Evolutionary conservation across 2,888 invertebrate genomes (phyloP), one percentile per base, ranked within the genome.

Genomic region (Byasa hedistus): DNA sequence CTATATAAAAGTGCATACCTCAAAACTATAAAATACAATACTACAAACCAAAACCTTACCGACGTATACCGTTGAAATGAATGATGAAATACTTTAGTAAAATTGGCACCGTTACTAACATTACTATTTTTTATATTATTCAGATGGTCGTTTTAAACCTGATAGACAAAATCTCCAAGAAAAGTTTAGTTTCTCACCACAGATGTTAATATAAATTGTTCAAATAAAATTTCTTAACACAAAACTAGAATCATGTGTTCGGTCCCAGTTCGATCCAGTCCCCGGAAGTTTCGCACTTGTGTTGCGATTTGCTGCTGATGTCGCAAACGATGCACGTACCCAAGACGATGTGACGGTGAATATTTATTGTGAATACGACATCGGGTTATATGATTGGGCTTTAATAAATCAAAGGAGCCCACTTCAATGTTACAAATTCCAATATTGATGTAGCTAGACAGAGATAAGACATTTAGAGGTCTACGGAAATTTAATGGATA

Each of bases 241-340:
- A 78, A 76, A 78, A 74, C 72, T 72, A 72, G 71, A 73, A 71
- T 71, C 71, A 71, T 68, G 64, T 70, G 68, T 69, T 70, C 61
- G 58, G 32, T 69, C 69, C 66, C 66, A 69, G 71, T 74, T 73
- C 74, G 73, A 73, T 77, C 72, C 71, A 59, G 57, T 48, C 36
- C 27, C 62, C 19, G 62, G 70, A 64, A 69, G 69, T 68, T 68
- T 72, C 70, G 69, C 71, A 65, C 61, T 54, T 63, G 73, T 61
- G 61, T 65, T 57, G 57, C 54, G 51, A 57, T 74, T 61, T 61
- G 56, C 57, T 60, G 58, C 70, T 57, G 60, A 68, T 71, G 57
- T 65, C 67, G 60, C 59, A 63, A 48, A 51, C 66, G 58, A 10
- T 52, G 66, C 66, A 66, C 66, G 66, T 65, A 65, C 61, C 10